Percentiles rank a stretch among this genome's conserved stretches.
These are phyloP conservation scores for Thysanoteuthis rhombus DNA, from an alignment of 2,888 invertebrate genomes.

Conservation along the genomic window DNA sequence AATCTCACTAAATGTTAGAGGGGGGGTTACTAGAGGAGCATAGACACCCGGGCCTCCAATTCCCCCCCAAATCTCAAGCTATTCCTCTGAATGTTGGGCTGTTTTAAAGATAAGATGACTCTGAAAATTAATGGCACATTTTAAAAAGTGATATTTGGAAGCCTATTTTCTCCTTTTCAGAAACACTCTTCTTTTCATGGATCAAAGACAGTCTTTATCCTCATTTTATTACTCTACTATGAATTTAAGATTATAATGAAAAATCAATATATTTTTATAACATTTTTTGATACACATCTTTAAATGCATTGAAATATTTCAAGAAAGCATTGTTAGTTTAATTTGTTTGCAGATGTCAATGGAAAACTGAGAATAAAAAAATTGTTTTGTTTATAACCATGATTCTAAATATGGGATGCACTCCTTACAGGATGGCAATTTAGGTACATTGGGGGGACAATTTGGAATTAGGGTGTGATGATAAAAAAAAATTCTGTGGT, in stretches of 20 bases:
- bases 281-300: not conserved
- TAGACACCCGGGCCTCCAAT: too few species aligned
- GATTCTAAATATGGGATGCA: too few species aligned
- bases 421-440: too few species aligned
- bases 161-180: not conserved
- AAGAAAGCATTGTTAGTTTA: not conserved
- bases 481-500: too few species aligned
- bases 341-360: not conserved
- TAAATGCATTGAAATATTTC: not conserved
- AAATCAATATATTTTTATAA: not conserved
- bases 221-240: not conserved
- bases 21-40: too few species aligned
- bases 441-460: too few species aligned
- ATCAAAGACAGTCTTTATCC: constrained; percentile 19
- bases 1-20: too few species aligned
- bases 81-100: not conserved
- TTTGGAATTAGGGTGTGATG: too few species aligned
- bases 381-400: not conserved
- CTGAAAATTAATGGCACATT: constrained; percentile 28
- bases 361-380: not conserved
- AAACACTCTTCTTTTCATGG: constrained; percentile 1
- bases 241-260: not conserved
- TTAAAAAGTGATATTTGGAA: constrained; percentile 12
- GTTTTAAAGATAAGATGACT: constrained; percentile 19
- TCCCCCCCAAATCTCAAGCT: too few species aligned